A percentile compares a stretch with the other conserved stretches of the same genome.
phyloP scores from a whole-genome alignment of 2,797 vertebrate genomes.

The Chiropotes sagulatus region DNA sequence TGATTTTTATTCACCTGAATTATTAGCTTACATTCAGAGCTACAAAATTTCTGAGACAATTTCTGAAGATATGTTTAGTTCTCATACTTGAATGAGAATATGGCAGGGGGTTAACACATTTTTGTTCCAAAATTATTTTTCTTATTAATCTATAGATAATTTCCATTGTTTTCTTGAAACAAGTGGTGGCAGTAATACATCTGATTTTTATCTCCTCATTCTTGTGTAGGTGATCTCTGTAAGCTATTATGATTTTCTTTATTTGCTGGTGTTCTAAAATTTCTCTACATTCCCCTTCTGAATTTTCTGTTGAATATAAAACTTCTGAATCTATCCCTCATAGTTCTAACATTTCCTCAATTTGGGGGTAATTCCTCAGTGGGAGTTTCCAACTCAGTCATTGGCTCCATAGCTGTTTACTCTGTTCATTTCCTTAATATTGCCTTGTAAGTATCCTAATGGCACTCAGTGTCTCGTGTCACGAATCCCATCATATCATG shows the following conservation, averaged over 20 bases:
- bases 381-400: fast-evolving
- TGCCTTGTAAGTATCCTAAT: not conserved
- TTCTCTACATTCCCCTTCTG: not conserved
- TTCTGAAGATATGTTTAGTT: not conserved
- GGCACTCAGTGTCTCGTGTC: not conserved
- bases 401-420: not conserved
- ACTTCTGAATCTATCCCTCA: not conserved
- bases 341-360: not conserved
- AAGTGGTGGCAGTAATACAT: not conserved
- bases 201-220: not conserved
- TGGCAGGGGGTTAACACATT: not conserved
- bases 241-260: not conserved
- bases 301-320: not conserved
- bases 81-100: not conserved
- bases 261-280: not conserved
- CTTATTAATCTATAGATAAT: not conserved
- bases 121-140: not conserved
- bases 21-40: not conserved
- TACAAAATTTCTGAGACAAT: not conserved
- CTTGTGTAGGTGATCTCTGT: not conserved
- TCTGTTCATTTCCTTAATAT: not conserved
- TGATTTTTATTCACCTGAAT: not conserved
- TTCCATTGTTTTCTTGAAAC: conserved; percentile 21
- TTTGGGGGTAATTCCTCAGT: not conserved
- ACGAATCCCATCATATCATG: not conserved